Conservation (phyloP, 92 coral and sea anemone genomes). For the Metridium senile region DNA sequence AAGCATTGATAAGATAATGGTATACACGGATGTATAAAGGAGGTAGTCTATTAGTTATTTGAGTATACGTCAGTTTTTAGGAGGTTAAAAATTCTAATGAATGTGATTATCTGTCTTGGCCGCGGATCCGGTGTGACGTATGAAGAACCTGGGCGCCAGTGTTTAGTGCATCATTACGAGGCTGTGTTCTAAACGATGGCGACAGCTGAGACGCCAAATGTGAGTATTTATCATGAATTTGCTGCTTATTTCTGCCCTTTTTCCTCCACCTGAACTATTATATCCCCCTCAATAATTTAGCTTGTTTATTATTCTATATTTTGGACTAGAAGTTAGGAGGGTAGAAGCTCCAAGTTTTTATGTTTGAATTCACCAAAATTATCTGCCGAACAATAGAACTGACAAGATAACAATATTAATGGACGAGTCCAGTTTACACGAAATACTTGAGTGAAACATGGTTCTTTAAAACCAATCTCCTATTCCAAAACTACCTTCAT, state of each 20-base stretch:
- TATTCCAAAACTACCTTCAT: not conserved
- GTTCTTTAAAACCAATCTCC: not conserved
- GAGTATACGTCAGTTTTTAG: constrained; percentile 16
- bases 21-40: not conserved
- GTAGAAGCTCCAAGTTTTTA: constrained; percentile 11
- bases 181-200: constrained; percentile 97
- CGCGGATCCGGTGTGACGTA: constrained; percentile 44
- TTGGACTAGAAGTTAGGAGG: constrained; percentile 18
- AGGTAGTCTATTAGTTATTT: constrained; percentile 19
- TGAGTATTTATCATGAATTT: constrained; percentile 88
- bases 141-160: constrained; percentile 50
- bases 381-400: constrained; percentile 87
- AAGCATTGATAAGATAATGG: constrained; percentile 12
- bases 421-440: constrained; percentile 19
- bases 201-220: constrained; percentile 99
- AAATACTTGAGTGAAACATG: not conserved
- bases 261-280: constrained; percentile 5
- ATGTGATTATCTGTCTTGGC: constrained; percentile 24
- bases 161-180: constrained; percentile 70
- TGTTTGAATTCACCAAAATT: constrained; percentile 74
- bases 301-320: constrained; percentile 38
- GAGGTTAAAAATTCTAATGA: constrained; percentile 10
- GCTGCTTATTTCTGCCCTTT: constrained; percentile 61
- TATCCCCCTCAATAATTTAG: constrained; percentile 33
- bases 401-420: constrained; percentile 75